A percentile compares a stretch with the other conserved stretches of the same genome.
Conservation (phyloP, 1,140 invertebrate genomes). For the Aphelenchoides avenae region DNA sequence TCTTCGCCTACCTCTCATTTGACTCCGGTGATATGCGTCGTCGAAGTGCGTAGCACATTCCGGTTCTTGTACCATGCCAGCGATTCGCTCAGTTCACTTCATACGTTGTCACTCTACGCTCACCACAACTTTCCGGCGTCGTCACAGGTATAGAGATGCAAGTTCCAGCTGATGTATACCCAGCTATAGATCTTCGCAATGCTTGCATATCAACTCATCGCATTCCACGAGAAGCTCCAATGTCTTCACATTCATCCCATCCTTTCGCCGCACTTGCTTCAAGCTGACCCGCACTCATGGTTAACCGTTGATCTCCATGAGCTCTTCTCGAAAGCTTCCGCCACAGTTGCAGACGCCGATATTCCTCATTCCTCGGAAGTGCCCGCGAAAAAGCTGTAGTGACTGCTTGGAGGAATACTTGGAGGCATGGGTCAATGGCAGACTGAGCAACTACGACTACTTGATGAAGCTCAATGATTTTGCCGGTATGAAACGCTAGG, state of each 20-base stretch:
- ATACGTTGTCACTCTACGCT: slow-evolving; percentile 22
- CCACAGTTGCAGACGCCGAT: not conserved
- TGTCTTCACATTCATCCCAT: slow-evolving; percentile 24
- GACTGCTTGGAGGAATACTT: slow-evolving; percentile 15
- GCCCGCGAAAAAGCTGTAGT: no score
- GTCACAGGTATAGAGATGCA: slow-evolving; percentile 18
- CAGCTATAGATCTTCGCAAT: slow-evolving; percentile 29
- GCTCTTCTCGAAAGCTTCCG: slow-evolving; percentile 6
- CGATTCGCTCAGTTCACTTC: slow-evolving; percentile 2
- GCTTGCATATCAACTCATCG: slow-evolving; percentile 20
- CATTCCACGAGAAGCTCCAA: slow-evolving; percentile 16
- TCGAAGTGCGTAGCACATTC: slow-evolving; percentile 11
- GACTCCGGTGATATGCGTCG: slow-evolving; percentile 5
- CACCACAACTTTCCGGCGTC: slow-evolving; percentile 18
- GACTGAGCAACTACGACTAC: slow-evolving; percentile 85
- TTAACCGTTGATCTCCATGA: slow-evolving; percentile 24
- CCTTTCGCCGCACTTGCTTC: slow-evolving; percentile 27
- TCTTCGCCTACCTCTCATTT: slow-evolving; percentile 18
- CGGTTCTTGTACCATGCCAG: slow-evolving; percentile 18
- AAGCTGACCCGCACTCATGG: slow-evolving; percentile 36
- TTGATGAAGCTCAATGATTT: slow-evolving; percentile 75
- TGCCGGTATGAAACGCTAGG: slow-evolving; percentile 41
- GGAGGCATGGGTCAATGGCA: slow-evolving; percentile 62
- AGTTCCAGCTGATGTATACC: not conserved
- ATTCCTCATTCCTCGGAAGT: not conserved